Evolutionary conservation across 2,888 invertebrate genomes (phyloP), one percentile per base, ranked within the genome.

Genomic region (Phymatocera aterrima): DNA sequence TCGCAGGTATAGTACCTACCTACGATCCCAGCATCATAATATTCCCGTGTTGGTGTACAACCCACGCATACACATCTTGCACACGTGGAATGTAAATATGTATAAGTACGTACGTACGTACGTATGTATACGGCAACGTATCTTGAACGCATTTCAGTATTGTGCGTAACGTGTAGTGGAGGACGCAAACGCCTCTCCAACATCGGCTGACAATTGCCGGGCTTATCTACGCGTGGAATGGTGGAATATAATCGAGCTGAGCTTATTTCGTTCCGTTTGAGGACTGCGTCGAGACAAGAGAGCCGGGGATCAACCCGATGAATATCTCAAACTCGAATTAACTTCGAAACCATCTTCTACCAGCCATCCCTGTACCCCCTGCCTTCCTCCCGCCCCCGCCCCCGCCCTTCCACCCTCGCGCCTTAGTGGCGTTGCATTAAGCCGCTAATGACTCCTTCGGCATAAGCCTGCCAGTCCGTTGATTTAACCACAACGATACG

Each of bases 311-410:
- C 75, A 75, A 60, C 75, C 60, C 57, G 75, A 75, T 60, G 75
- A 75, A 75, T 75, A 75, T 75, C 75, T 75, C 75, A 60, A 72
- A 60, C 60, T 75, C 57, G 75, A 75, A 75, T 75, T 75, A 75
- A 75, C 75, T 72, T 51, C 72, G 51, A 43, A 24, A 68, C 24
- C 68, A 43, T 68, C 43, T 40, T 43, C 43, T 43, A 57, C 57
- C n/a, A 12, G 12, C 54, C 18, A 18, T n/a, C 54, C 21, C 54
- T 15, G 15, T 18, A n/a, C n/a, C n/a, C n/a, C n/a, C n/a, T n/a
- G n/a, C n/a, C n/a, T n/a, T n/a, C n/a, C n/a, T n/a, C n/a, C n/a
- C n/a, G n/a, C n/a, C n/a, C n/a, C n/a, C n/a, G n/a, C n/a, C n/a
- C n/a, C n/a, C n/a, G n/a, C n/a, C n/a, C n/a, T n/a, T n/a, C n/a